Evolutionary conservation across 2,113 vertebrate species (phyloP).

Genomic region (Glaucidium brasilianum): DNA sequence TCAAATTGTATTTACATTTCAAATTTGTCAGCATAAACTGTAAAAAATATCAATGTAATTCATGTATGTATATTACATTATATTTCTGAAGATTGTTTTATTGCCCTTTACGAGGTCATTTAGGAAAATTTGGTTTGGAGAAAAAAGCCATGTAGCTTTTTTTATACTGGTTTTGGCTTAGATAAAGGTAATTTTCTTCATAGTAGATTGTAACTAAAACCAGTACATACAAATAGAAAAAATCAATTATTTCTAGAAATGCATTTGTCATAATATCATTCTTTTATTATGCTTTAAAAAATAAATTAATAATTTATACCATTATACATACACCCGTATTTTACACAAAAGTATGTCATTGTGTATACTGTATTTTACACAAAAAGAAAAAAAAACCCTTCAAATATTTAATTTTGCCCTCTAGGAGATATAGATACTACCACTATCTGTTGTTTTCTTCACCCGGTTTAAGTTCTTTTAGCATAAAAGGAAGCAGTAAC

Average conservation of each 20-base stretch:
- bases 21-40: background rate
- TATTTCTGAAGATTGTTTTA: background rate
- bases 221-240: background rate
- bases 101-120: background rate
- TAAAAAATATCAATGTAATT: background rate
- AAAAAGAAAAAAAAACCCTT: background rate
- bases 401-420: background rate
- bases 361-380: background rate
- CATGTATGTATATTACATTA: background rate
- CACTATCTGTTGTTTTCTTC: background rate
- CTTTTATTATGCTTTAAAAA: background rate
- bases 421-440: background rate
- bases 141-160: background rate
- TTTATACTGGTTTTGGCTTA: background rate
- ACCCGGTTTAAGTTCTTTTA: background rate
- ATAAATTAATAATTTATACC: background rate
- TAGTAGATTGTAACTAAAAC: background rate
- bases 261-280: background rate
- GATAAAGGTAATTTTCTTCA: background rate
- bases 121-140: background rate
- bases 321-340: background rate
- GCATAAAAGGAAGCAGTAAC: background rate
- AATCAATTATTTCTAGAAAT: background rate
- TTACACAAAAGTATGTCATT: background rate
- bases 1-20: background rate